phyloP scores from a whole-genome alignment of 2,113 vertebrate species.

The Ifrita kowaldi region DNA sequence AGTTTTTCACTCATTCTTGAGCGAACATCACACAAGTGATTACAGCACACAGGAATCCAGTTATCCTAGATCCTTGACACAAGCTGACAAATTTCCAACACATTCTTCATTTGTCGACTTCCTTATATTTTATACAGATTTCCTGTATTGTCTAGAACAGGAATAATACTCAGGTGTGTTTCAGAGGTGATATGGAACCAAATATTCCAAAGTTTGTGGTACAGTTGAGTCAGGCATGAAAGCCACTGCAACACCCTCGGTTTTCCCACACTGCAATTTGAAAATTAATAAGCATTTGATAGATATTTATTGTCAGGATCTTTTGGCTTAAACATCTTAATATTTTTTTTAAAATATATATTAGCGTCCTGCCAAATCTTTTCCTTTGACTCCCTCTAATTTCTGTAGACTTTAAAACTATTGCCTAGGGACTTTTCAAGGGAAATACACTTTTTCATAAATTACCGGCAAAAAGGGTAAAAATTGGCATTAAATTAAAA shows the following conservation, averaged over 20 bases:
- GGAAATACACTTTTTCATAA: neutral
- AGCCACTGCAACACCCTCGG: neutral
- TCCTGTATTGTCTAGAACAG: neutral
- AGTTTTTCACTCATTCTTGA: neutral
- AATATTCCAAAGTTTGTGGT: neutral
- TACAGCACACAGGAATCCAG: neutral
- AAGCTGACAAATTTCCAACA: neutral
- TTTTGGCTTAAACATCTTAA: neutral
- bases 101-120: neutral
- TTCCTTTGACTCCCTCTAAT: conserved; percentile 5
- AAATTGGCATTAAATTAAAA: conserved; percentile 64
- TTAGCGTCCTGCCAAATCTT: conserved; percentile 26
- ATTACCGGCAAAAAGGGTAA: conserved; percentile 38
- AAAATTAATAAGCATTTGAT: neutral
- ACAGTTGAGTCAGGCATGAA: neutral
- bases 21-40: neutral
- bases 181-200: neutral
- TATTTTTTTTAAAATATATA: neutral
- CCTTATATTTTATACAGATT: neutral
- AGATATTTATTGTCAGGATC: neutral
- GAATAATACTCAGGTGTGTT: neutral
- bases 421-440: conserved; percentile 29
- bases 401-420: conserved; percentile 16
- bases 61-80: neutral
- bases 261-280: neutral